Base-by-base conservation (phyloP, 2,113 vertebrate genomes). In the Craseonycteris thonglongyai region DNA sequence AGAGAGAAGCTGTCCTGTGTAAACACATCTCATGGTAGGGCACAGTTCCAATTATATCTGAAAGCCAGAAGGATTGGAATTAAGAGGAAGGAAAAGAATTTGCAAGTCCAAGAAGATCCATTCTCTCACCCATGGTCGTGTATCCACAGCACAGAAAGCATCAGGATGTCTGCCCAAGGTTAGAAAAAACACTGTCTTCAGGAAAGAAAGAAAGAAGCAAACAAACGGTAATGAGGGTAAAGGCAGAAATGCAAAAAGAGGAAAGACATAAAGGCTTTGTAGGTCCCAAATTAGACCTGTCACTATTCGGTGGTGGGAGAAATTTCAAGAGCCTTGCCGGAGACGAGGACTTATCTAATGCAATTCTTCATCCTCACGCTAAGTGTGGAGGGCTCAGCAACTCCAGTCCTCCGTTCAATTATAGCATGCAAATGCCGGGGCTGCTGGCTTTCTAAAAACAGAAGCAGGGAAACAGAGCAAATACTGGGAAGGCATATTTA, bases 41-140 rank as follows among this genome's bases (percentile, higher is more conserved):
- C 93, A 95, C 33, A 71, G 56, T 85, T 98, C 96, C 93, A 97
- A 35, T 45, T 93, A 80, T 89, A 98, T 96, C 97, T 96, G 93
- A 96, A 97, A 97, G 96, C 89, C 96, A 95, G 95, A 97, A 93
- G 71, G 94, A 96, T 47, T 91, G 91, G 96, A 97, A 97, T 98
- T 98, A 96, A 97, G 97, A 97, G 96, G 97, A 97, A 97, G 93
- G 74, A 80, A 88, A 98, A 97, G 94, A 97, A 97, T 97, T 90
- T 88, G 79, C 63, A 97, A 97, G 96, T 97, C 95, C 96, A 95
- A 94, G 95, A 96, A 94, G 95, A 98, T 94, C 97, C 69, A 93
- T 93, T 90, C 85, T 96, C 75, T 90, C 91, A 97, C 93, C 78
- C 96, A 96, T 84, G 93, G 96, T 79, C 97, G 96, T 83, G 0